A percentile compares a stretch with the other conserved stretches of the same genome.
phyloP scores from a whole-genome alignment of 1,140 invertebrate species.

The Monomorium pharaonis region DNA sequence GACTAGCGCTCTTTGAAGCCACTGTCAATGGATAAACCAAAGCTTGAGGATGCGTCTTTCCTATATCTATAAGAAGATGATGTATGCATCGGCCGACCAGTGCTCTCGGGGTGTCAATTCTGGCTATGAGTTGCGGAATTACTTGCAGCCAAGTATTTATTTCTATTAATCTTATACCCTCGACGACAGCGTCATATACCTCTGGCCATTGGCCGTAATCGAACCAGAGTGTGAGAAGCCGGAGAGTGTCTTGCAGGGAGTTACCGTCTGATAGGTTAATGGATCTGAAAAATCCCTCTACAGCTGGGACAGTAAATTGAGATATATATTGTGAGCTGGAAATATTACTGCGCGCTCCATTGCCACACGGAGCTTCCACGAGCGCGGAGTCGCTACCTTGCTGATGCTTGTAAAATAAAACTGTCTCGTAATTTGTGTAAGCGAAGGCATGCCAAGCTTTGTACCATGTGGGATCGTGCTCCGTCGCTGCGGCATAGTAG shows the following conservation, averaged over 20 bases:
- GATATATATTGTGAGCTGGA: constrained; percentile 87
- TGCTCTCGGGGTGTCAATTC: constrained; percentile 96
- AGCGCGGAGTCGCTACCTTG: constrained; percentile 83
- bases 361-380: constrained; percentile 74
- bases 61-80: constrained; percentile 97
- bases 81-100: constrained; percentile 96
- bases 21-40: constrained; percentile 99
- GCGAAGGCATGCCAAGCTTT: constrained; percentile 99
- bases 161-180: constrained; percentile 96
- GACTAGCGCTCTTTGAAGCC: constrained; percentile 97
- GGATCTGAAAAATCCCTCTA: constrained; percentile 98
- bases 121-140: constrained; percentile 98
- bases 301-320: constrained; percentile 95
- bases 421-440: constrained; percentile 99
- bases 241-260: constrained; percentile 98
- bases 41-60: constrained; percentile 94
- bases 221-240: constrained; percentile 97
- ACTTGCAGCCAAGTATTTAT: constrained; percentile 99
- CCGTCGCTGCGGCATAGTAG: constrained; percentile 95
- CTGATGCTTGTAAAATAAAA: constrained; percentile 94
- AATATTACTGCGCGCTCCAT: constrained; percentile 71
- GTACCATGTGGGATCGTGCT: constrained; percentile 95
- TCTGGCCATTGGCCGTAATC: constrained; percentile 97
- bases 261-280: constrained; percentile 96
- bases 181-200: constrained; percentile 96